Percentiles rank a stretch among this genome's conserved stretches.
Conservation (phyloP, 2,113 vertebrate genomes). For the Nyctereutes procyonoides region DNA sequence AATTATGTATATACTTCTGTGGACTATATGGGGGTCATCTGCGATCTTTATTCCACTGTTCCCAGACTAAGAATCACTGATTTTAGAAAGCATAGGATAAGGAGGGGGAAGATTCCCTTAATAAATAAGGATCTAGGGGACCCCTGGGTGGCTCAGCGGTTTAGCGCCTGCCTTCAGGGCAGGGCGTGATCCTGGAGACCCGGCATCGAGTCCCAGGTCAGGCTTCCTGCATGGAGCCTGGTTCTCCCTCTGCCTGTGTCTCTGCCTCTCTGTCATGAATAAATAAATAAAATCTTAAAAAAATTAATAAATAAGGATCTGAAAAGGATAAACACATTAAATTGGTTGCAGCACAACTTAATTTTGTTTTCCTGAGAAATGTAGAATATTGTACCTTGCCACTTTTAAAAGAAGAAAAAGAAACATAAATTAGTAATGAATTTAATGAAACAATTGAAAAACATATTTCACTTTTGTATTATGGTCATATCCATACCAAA, state of each 20-base stretch:
- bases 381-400: background rate
- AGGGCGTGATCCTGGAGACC: too few relatives aligned
- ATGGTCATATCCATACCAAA: background rate
- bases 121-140: background rate
- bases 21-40: background rate
- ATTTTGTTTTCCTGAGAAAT: constrained; percentile 27
- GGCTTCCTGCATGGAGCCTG: too few relatives aligned
- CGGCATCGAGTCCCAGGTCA: too few relatives aligned
- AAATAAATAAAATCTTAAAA: too few relatives aligned
- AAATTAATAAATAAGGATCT: background rate
- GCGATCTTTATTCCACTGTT: background rate
- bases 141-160: too few relatives aligned
- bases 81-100: constrained; percentile 37
- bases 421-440: constrained; percentile 5
- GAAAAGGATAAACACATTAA: background rate
- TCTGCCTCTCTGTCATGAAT: too few relatives aligned
- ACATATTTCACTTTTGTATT: constrained; percentile 30
- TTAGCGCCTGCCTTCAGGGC: too few relatives aligned
- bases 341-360: background rate
- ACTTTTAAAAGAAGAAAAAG: constrained; percentile 32
- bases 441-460: constrained; percentile 36
- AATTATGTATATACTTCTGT: background rate
- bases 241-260: too few relatives aligned
- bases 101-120: background rate
- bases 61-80: constrained; percentile 16